Percentiles rank a stretch among this genome's conserved stretches.
Conservation (phyloP, 2,113 vertebrate genomes). For the Sitta europaea region DNA sequence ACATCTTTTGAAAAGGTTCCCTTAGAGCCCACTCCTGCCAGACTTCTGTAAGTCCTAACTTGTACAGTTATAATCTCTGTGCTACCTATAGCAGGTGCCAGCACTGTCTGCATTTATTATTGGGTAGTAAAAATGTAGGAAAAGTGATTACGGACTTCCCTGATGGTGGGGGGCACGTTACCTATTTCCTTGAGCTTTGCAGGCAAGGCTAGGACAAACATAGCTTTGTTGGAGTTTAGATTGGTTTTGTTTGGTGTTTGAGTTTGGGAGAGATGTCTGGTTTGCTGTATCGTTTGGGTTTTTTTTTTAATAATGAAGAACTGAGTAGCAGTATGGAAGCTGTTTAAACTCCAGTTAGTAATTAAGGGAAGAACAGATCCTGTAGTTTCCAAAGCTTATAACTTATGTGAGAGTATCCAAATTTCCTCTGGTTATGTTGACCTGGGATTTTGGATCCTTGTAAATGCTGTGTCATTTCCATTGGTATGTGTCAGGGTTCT, state of each 20-base stretch:
- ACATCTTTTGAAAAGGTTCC: neutral
- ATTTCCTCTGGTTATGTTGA: neutral
- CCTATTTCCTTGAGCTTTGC: neutral
- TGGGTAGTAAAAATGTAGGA: neutral
- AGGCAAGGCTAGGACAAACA: neutral
- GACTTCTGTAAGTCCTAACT: neutral
- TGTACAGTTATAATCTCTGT: neutral
- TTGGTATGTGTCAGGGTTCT: neutral
- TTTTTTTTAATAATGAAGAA: neutral
- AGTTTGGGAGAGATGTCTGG: neutral
- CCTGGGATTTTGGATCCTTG: neutral
- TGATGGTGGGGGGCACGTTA: neutral
- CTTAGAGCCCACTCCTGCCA: neutral
- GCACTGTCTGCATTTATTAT: neutral
- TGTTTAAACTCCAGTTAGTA: neutral
- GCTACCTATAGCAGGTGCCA: neutral
- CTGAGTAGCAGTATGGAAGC: neutral
- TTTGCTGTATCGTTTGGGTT: neutral
- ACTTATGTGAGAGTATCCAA: neutral
- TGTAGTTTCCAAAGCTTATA: neutral
- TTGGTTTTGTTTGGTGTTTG: neutral
- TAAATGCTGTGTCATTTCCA: constrained; percentile 11
- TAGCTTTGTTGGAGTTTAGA: neutral
- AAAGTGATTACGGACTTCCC: neutral
- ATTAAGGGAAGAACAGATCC: neutral